Evolutionary conservation across 2,797 vertebrate genomes (phyloP), one percentile per base, ranked within the genome.

Genomic region (Melanotaenia parkinsoni): DNA sequence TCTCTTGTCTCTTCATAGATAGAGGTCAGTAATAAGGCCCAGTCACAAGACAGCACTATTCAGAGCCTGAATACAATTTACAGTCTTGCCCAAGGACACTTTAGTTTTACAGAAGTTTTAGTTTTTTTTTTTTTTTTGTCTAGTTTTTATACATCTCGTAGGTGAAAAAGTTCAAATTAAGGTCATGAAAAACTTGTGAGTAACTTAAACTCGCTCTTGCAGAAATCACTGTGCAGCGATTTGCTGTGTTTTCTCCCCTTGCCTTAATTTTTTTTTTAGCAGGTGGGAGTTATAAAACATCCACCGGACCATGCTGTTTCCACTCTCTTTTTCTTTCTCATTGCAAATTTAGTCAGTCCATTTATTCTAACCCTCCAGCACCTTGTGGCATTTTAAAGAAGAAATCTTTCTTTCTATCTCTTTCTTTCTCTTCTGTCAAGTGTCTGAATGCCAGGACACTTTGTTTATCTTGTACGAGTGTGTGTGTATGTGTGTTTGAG

Each of bases 371-470:
- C 83, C 85, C 77, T 45, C 57, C 43, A 59, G 80, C 77, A 84
- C 83, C 85, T 85, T n/a, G 38, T 84, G 81, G 70, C 80, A 85
- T 88, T 87, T 89, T 62, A 81, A 73, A 26, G 59, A 77, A 67
- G 68, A 77, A 63, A 53, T 37, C 38, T 65, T 43, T 74, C 33
- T 62, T 47, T 71, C 63, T 65, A 47, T 82, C 60, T 82, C 18
- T 70, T 58, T 66, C 63, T 73, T 80, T 88, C 71, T 58, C 26
- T 37, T 50, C 30, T 73, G 24, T 62, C n/a, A 65, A 77, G 59
- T 70, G 47, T 81, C 75, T 62, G 79, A 81, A 84, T 82, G 77
- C 72, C 68, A 61, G 75, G 67, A 71, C 63, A 37, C 35, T 66
- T 47, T 58, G 67, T 74, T 79, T 79, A 76, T 84, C 70, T 72